A percentile compares a stretch with the other conserved stretches of the same genome.
Evolutionary conservation across 2,113 vertebrate species (phyloP).

Genomic region (Hemibagrus wyckioides): DNA sequence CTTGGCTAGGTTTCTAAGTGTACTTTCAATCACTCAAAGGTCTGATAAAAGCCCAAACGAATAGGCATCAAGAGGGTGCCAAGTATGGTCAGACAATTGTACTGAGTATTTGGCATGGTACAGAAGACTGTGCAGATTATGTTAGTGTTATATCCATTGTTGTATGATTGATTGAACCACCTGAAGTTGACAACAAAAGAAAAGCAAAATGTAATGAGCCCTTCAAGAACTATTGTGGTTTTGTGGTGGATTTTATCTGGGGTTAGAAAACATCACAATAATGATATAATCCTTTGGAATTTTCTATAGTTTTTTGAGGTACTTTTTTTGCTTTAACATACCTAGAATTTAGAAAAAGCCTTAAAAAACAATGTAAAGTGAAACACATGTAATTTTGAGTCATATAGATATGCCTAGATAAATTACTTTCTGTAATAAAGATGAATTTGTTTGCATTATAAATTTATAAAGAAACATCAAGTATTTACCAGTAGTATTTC

Average conservation of each 20-base stretch:
- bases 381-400: no score
- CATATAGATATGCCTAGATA: no score
- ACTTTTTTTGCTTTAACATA: not conserved
- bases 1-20: conserved; percentile 9
- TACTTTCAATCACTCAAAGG: not conserved
- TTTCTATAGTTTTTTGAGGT: not conserved
- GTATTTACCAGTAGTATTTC: not conserved
- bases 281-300: not conserved
- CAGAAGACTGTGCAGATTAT: not conserved
- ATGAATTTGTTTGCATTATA: no score
- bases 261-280: not conserved
- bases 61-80: not conserved
- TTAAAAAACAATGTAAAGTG: not conserved
- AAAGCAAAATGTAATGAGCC: not conserved
- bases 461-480: not conserved
- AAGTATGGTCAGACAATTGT: not conserved
- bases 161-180: conserved; percentile 15
- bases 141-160: not conserved
- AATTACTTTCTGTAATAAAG: no score
- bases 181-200: conserved; percentile 11
- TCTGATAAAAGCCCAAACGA: conserved; percentile 1
- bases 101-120: not conserved
- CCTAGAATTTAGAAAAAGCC: not conserved
- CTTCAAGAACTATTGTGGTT: no score
- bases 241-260: not conserved